phyloP scores from a whole-genome alignment of 2,113 vertebrate species.

The Microcebus murinus region DNA sequence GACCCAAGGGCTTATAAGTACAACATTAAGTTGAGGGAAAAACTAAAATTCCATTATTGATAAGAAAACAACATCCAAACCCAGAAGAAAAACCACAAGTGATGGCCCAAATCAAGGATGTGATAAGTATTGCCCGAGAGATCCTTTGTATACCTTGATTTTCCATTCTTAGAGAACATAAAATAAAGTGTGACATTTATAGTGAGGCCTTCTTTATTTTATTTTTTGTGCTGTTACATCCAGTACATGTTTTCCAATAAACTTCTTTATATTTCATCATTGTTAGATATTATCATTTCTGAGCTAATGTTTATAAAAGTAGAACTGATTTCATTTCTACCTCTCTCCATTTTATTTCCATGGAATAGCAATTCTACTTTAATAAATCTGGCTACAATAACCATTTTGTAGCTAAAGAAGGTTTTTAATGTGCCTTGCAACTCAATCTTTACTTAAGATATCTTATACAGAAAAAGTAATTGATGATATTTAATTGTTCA shows the following conservation, averaged over 20 bases:
- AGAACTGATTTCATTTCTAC: background rate
- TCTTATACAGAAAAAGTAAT: background rate
- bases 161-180: background rate
- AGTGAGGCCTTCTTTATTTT: background rate
- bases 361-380: background rate
- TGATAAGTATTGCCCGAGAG: background rate
- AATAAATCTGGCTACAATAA: background rate
- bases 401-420: background rate
- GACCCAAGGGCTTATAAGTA: slow-evolving; percentile 15
- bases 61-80: background rate
- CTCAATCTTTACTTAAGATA: background rate
- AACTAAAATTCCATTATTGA: background rate
- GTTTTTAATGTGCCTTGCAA: background rate
- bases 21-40: slow-evolving; percentile 14
- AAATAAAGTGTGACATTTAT: background rate
- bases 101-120: background rate
- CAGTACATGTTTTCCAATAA: background rate
- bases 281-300: background rate
- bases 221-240: background rate
- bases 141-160: background rate
- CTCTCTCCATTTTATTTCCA: background rate
- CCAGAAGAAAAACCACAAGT: background rate
- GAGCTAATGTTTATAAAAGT: background rate
- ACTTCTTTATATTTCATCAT: background rate
- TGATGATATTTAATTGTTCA: background rate